Evolutionary conservation across 2,888 invertebrate species (phyloP), one percentile per base, ranked within the genome.

Genomic region (Conistra vaccinii): DNA sequence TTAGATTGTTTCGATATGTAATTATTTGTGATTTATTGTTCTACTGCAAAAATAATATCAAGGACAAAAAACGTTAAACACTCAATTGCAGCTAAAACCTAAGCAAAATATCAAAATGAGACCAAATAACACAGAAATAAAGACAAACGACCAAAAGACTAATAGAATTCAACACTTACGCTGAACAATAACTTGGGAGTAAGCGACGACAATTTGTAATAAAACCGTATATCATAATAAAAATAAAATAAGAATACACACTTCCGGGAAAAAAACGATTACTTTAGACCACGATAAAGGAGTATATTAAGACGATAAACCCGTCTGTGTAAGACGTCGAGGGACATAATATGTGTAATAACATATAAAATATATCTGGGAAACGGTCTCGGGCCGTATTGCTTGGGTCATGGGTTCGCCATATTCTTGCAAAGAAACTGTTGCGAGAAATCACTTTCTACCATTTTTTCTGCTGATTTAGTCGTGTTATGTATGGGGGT

Each of bases 281-380:
- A 86, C 83, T 83, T 69, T 60, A 60, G 67, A n/a, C 62, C 61
- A 71, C 85, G 85, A 85, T 86, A 81, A 85, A 81, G 74, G 83
- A 83, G 70, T 85, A 85, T 85, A 86, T 86, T 86, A 86, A 85
- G 85, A 85, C 86, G 83, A 86, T 86, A 86, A 86, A 86, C 77
- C 76, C 80, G 69, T 78, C 78, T 75, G 53, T 69, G 69, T 75
- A 77, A 75, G 78, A 83, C 77, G 84, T 42, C 76, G 62, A 61
- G 63, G 72, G 69, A 80, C 80, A 78, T 84, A 74, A 78, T 85
- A 85, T 80, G 80, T 80, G 86, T 83, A 85, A 85, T 86, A 86
- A 84, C 75, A 86, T 84, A 85, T 85, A 86, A 84, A 85, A 83
- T 73, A 84, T 85, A 80, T 85, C 67, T 76, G 69, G 42, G 42